These are phyloP conservation scores for Drosophila yooni DNA, from an alignment of 2,888 invertebrate species.

Conservation along the genomic window DNA sequence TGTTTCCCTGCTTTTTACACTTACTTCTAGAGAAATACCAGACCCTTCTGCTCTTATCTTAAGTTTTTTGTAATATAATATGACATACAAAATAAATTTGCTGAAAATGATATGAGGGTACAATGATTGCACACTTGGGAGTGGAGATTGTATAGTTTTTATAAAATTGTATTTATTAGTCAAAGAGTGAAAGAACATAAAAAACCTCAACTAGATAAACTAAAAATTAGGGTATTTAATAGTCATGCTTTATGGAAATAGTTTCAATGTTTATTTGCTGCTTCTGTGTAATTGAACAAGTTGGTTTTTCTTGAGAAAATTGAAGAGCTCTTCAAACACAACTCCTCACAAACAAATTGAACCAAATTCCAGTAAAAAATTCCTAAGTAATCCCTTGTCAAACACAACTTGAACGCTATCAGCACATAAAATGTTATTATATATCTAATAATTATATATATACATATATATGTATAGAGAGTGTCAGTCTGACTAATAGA, in stretches of 20 bases:
- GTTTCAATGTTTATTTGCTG: not conserved
- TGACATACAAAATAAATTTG: not conserved
- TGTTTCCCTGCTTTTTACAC: not conserved
- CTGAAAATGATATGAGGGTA: not conserved
- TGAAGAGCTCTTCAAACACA: slow-evolving; percentile 22
- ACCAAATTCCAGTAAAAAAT: slow-evolving; percentile 12
- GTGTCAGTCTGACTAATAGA: not conserved
- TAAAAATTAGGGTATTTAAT: not conserved
- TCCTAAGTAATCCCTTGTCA: slow-evolving; percentile 9
- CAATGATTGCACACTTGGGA: not conserved
- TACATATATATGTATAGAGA: not conserved
- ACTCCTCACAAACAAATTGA: not conserved
- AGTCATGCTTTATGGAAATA: not conserved
- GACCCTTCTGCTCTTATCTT: not conserved
- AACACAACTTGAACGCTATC: slow-evolving; percentile 19
- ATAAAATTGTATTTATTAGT: not conserved
- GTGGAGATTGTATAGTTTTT: not conserved
- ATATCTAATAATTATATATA: not conserved
- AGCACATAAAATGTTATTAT: not conserved
- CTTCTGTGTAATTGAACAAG: not conserved
- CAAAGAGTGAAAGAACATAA: not conserved
- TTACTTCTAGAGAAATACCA: not conserved
- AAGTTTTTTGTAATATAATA: not conserved
- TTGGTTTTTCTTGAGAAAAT: not conserved
- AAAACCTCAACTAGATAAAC: not conserved